Evolutionary conservation across 2,888 invertebrate genomes (phyloP), one percentile per base, ranked within the genome.

Genomic region (Drosophila birchii): DNA sequence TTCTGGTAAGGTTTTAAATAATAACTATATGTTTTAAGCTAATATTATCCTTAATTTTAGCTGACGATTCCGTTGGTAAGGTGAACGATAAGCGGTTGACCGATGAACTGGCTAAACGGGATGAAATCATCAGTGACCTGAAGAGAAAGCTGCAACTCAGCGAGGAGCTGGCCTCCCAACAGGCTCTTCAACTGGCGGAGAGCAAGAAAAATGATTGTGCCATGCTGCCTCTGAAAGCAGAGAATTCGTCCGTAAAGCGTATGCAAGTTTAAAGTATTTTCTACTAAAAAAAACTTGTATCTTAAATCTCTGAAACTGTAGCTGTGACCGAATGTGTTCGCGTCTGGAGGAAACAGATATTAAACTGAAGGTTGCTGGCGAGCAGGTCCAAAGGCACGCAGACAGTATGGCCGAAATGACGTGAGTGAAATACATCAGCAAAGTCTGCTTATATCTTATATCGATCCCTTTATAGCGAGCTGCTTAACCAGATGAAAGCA

Each of bases 11-110:
- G 11, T 29, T 29, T 4, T 3, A 6, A 6, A 12, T 77, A 63
- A 16, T 68, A 62, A 16, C 34, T 86, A 6, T 81, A 90, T 90
- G 49, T 82, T 32, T 38, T 12, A 2, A 1, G 16, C 0, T n/a
- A 26, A 14, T 20, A 39, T 14, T 36, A n/a, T n/a, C 23, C 47
- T 11, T 11, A 16, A 11, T 44, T 41, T 36, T 36, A 53, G 51
- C 34, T 14, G 9, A 9, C 16, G 0, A 16, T 11, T 20, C 56
- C 11, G 9, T 16, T 6, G 9, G 0, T 3, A 18, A 16, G 3
- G 76, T 72, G 0, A 45, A 75, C 32, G 11, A 67, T 5, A 11
- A 32, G 1, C 45, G 39, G 0, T 20, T 67, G 34, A 51, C 38
- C 7, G 70, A 18, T 0, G 74, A 78, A n/a, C 18, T 75, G 16